Conservation (phyloP, 2,888 invertebrate genomes). For the Bugula neritina region DNA sequence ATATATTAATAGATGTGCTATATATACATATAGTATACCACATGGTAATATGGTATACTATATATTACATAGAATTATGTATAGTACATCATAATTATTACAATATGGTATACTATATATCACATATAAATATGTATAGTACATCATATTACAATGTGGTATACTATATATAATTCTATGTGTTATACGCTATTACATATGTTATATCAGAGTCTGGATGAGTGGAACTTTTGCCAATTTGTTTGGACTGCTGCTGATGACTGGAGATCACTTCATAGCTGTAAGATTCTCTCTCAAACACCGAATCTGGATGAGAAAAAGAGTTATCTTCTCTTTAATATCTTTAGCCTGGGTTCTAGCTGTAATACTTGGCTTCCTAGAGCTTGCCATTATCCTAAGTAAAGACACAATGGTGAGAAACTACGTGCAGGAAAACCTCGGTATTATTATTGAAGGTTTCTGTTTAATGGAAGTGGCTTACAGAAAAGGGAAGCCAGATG, state of each 20-base stretch:
- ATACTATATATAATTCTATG: too few species aligned
- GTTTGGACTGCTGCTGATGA: slow-evolving; percentile 8
- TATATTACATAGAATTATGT: too few species aligned
- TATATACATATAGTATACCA: too few species aligned
- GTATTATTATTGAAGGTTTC: background rate
- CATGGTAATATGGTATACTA: too few species aligned
- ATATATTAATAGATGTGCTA: too few species aligned
- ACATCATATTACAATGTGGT: too few species aligned
- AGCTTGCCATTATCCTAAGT: background rate
- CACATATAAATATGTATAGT: too few species aligned
- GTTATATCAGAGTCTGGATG: too few species aligned
- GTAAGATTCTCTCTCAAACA: slow-evolving; percentile 10
- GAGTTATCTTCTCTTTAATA: slow-evolving; percentile 13
- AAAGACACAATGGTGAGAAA: background rate
- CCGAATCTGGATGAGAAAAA: slow-evolving; percentile 1
- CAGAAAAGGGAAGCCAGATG: background rate
- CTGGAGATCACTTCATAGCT: slow-evolving; percentile 2
- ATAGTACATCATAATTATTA: too few species aligned
- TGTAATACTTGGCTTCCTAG: background rate
- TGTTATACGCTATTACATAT: too few species aligned
- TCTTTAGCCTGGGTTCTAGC: background rate
- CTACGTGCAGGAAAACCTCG: too few species aligned
- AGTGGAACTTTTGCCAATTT: background rate
- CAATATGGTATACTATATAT: too few species aligned
- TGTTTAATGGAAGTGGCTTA: background rate